Evolutionary conservation across 2,888 invertebrate genomes (phyloP).

Genomic region (Lasius platythorax): DNA sequence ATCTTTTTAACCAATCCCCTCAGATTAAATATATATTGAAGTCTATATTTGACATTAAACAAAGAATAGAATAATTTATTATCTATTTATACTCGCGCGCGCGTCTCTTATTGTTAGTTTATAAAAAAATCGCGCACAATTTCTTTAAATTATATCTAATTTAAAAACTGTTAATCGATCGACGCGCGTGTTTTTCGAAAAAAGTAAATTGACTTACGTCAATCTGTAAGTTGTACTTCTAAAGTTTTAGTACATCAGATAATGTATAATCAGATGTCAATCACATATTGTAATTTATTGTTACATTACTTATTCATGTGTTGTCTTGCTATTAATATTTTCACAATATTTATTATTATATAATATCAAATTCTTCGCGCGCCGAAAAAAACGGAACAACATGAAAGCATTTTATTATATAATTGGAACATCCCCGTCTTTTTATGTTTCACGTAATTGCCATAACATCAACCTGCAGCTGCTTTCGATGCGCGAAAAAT

Average conservation of each 20-base stretch:
- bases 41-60: background rate
- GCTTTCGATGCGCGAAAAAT: conserved; percentile 41
- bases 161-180: too few relatives aligned
- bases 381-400: background rate
- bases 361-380: background rate
- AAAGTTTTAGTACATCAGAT: too few relatives aligned
- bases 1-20: background rate
- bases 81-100: background rate
- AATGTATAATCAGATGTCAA: too few relatives aligned
- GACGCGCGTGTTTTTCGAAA: too few relatives aligned
- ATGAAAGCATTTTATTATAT: background rate
- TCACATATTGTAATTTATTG: background rate
- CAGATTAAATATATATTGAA: background rate
- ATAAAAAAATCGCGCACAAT: too few relatives aligned
- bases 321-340: conserved; percentile 1
- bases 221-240: too few relatives aligned
- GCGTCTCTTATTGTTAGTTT: too few relatives aligned
- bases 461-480: conserved; percentile 13
- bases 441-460: conserved; percentile 30
- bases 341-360: background rate
- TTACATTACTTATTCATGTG: background rate
- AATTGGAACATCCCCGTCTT: conserved; percentile 8
- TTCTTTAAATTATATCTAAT: too few relatives aligned
- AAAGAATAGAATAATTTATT: background rate
- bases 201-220: too few relatives aligned